Evolutionary conservation across 2,888 invertebrate species (phyloP).

Genomic region (Tortricodes alternella): DNA sequence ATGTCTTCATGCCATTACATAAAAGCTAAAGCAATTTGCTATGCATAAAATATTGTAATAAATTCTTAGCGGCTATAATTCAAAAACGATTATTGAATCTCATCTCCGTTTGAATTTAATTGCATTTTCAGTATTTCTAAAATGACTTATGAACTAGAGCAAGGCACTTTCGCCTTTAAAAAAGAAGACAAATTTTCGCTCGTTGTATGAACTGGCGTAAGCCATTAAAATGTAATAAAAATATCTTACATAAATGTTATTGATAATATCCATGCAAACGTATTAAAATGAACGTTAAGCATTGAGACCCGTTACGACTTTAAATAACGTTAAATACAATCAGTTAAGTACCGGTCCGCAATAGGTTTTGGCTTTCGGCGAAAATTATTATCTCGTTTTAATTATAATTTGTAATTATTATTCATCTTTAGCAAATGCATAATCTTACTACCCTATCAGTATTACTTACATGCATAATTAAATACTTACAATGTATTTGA

Average conservation of each 20-base stretch:
- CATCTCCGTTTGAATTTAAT: background rate
- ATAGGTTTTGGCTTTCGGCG: slow-evolving; percentile 7
- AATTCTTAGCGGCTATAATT: slow-evolving; percentile 25
- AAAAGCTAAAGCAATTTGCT: slow-evolving; percentile 29
- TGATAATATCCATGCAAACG: background rate
- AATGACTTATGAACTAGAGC: background rate
- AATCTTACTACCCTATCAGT: too few species aligned
- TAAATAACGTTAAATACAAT: slow-evolving; percentile 16
- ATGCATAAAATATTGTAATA: slow-evolving; percentile 30
- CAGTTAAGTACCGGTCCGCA: background rate
- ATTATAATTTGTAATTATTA: too few species aligned
- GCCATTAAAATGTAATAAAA: slow-evolving; percentile 3
- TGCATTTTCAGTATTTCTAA: background rate
- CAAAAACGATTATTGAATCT: slow-evolving; percentile 24
- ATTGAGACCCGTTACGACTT: slow-evolving; percentile 7
- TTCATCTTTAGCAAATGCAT: too few species aligned
- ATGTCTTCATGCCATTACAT: slow-evolving; percentile 31
- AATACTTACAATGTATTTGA: too few species aligned
- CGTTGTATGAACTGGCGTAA: background rate
- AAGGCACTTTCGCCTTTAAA: background rate
- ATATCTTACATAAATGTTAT: background rate
- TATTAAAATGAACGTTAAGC: background rate
- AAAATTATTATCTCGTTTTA: background rate
- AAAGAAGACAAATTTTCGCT: background rate
- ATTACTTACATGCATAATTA: too few species aligned